These are phyloP conservation scores for Drosophila paulistorum DNA, from an alignment of 1,140 invertebrate species.

Conservation along the genomic window DNA sequence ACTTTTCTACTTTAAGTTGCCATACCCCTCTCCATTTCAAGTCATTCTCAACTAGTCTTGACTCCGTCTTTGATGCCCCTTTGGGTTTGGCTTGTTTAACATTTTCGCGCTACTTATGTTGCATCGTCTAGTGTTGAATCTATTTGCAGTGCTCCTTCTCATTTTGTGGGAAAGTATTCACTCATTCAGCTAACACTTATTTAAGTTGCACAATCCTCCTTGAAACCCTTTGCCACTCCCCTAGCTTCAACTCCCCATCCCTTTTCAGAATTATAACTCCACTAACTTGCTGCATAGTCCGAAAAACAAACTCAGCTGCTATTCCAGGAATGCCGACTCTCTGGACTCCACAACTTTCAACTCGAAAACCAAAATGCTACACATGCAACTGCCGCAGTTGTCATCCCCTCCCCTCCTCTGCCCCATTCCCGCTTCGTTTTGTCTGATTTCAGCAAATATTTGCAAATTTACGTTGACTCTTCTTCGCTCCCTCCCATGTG, in stretches of 20 bases:
- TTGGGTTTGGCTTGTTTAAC: constrained; percentile 1
- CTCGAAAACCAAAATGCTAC: constrained; percentile 19
- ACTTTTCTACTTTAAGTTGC: background rate
- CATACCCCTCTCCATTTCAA: background rate
- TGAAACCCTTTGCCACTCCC: constrained; percentile 4
- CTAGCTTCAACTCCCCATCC: background rate
- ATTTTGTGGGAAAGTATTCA: constrained; percentile 21
- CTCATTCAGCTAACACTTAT: constrained; percentile 44
- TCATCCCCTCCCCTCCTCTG: constrained; percentile 17
- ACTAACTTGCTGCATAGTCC: constrained; percentile 39
- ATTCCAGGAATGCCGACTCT: constrained; percentile 52
- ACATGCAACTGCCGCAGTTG: constrained; percentile 39
- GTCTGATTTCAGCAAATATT: constrained; percentile 78
- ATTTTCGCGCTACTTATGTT: background rate
- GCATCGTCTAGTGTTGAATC: constrained; percentile 17
- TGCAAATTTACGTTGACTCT: constrained; percentile 77
- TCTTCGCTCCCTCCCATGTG: background rate
- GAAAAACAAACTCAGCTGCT: constrained; percentile 56
- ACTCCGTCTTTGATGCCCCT: background rate
- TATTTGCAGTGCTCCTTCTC: constrained; percentile 37
- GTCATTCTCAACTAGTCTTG: background rate
- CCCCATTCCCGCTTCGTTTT: constrained; percentile 48
- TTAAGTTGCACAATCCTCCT: constrained; percentile 23
- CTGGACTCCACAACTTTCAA: background rate
- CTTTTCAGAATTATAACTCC: background rate